phyloP scores from a whole-genome alignment of 2,113 vertebrate species.

The Pluvialis apricaria region DNA sequence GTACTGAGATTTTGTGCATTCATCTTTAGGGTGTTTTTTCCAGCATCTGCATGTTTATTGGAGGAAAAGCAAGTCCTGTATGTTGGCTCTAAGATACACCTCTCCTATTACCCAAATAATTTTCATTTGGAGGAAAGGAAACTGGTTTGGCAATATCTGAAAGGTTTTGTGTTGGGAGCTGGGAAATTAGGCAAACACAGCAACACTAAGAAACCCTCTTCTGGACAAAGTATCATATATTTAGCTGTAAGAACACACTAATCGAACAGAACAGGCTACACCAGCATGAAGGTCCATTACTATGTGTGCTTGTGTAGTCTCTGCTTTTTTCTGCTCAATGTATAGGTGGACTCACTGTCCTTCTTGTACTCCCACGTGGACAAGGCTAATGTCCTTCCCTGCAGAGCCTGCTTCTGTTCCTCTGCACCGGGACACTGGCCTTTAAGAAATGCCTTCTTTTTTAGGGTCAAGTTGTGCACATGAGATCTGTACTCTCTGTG shows the following conservation, averaged over 20 bases:
- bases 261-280: background rate
- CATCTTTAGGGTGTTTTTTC: background rate
- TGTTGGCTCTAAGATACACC: background rate
- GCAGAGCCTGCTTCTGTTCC: background rate
- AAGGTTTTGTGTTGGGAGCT: background rate
- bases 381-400: background rate
- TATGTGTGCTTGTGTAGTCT: background rate
- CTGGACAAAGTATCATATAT: background rate
- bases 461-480: background rate
- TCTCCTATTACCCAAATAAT: background rate
- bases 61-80: background rate
- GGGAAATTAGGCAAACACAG: background rate
- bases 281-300: background rate
- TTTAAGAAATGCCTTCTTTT: background rate
- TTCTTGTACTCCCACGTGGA: accelerated
- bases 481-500: background rate
- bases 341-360: accelerated
- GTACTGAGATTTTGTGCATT: background rate
- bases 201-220: background rate
- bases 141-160: background rate
- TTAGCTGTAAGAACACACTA: background rate
- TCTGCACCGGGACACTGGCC: background rate
- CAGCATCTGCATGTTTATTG: background rate
- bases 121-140: background rate
- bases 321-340: background rate